A percentile compares a stretch with the other conserved stretches of the same genome.
Evolutionary conservation across 2,888 invertebrate species (phyloP).

Genomic region (Andrena haemorrhoa): DNA sequence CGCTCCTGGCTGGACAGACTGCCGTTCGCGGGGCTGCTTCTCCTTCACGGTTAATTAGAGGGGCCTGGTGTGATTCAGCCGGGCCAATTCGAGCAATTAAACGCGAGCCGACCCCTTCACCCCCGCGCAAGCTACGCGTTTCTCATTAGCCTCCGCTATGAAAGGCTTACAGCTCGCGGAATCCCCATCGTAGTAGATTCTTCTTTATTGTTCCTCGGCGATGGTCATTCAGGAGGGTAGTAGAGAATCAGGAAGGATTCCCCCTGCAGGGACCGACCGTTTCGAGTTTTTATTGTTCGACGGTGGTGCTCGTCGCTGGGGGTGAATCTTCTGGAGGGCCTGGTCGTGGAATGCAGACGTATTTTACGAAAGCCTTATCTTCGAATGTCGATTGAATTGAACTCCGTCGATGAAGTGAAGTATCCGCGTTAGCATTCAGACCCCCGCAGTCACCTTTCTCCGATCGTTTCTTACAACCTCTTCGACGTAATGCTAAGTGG

Average conservation of each 20-base stretch:
- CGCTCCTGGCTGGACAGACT: background rate
- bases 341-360: background rate
- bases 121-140: constrained; percentile 3
- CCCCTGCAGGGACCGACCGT: background rate
- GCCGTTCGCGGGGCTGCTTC: background rate
- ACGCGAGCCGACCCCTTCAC: constrained; percentile 2
- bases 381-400: too few relatives aligned
- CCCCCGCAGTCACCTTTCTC: too few relatives aligned
- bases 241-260: background rate
- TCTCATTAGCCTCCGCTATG: constrained; percentile 24
- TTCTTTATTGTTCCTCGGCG: background rate
- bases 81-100: constrained; percentile 26
- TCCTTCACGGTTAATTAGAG: constrained; percentile 27
- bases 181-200: background rate
- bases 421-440: too few relatives aligned
- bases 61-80: constrained; percentile 11
- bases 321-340: background rate
- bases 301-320: background rate
- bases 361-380: constrained; percentile 14
- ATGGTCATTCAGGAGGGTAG: background rate
- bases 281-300: constrained; percentile 9
- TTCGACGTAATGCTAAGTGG: background rate
- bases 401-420: too few relatives aligned
- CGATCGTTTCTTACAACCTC: too few relatives aligned
- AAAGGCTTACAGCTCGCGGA: constrained; percentile 7